Percentiles rank a stretch among this genome's conserved stretches.
Evolutionary conservation across 2,797 vertebrate species (phyloP).

Genomic region (Eremophila alpestris): DNA sequence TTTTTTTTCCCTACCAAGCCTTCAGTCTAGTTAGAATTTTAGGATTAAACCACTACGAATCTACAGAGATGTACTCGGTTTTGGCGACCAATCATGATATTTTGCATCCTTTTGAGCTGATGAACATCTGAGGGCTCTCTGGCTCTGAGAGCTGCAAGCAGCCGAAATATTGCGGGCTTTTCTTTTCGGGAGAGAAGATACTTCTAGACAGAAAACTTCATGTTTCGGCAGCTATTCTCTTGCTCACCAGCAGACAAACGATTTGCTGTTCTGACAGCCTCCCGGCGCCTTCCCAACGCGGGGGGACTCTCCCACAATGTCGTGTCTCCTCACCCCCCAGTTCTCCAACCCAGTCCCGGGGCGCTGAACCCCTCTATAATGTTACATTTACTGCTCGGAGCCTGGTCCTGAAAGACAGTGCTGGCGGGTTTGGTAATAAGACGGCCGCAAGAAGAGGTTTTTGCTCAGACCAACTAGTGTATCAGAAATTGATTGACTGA

Average conservation of each 20-base stretch:
- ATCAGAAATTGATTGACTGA: background rate
- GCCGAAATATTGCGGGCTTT: background rate
- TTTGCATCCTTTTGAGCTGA: background rate
- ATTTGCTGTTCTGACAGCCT: background rate
- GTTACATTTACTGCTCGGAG: background rate
- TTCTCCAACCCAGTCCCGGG: background rate
- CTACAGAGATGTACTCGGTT: background rate
- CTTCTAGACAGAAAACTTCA: background rate
- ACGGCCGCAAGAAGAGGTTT: background rate
- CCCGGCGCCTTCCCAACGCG: background rate
- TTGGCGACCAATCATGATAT: background rate
- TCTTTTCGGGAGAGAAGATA: background rate
- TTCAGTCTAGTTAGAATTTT: background rate
- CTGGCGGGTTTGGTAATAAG: background rate
- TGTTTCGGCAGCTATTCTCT: background rate
- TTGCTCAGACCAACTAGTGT: background rate
- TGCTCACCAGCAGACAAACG: background rate
- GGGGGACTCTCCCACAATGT: background rate
- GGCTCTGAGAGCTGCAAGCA: background rate
- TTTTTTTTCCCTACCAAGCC: background rate
- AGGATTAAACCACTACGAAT: background rate
- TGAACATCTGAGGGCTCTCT: background rate
- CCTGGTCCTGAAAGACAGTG: background rate
- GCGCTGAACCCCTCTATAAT: background rate
- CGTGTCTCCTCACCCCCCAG: rapidly evolving